Conservation (phyloP, 2,113 vertebrate species). For the Elachura formosa region DNA sequence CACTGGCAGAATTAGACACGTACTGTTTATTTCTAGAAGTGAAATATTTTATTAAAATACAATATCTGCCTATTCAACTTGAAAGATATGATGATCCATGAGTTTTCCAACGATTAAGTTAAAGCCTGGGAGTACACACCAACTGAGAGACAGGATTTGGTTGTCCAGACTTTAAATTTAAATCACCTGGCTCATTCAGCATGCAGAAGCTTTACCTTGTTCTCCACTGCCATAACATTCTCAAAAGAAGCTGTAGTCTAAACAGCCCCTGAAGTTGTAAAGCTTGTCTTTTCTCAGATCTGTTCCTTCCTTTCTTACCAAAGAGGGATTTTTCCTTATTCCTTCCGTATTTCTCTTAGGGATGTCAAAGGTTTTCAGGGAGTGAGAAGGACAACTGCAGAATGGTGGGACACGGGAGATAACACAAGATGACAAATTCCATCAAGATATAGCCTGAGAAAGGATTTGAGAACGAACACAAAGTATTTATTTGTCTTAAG, state of each 20-base stretch:
- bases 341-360: neutral
- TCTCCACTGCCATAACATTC: neutral
- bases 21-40: neutral
- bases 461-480: neutral
- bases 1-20: neutral
- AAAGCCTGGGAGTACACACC: neutral
- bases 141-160: neutral
- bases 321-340: neutral
- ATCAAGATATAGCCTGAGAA: neutral
- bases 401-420: neutral
- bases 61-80: neutral
- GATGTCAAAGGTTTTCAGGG: neutral
- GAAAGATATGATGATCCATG: neutral
- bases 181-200: neutral
- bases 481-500: neutral
- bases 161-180: neutral
- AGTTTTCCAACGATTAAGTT: neutral
- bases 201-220: neutral
- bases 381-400: neutral
- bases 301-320: neutral
- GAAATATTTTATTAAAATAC: neutral
- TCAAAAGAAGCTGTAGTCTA: neutral
- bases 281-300: neutral
- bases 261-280: neutral
- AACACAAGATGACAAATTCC: neutral